phyloP scores from a whole-genome alignment of 2,797 vertebrate genomes.

The Muraenolepis orangiensis region DNA sequence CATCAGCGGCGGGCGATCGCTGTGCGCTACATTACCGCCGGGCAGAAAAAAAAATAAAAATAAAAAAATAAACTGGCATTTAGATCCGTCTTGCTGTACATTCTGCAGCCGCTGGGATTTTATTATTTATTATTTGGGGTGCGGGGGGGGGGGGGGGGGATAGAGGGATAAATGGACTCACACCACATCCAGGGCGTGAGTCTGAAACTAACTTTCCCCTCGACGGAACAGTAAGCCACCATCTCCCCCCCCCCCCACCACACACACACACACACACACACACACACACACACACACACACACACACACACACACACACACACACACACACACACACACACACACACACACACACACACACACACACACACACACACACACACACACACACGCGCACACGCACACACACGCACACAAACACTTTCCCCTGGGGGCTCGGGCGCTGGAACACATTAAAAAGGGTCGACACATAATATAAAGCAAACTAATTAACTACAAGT shows the following conservation, averaged over 20 bases:
- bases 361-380: no score
- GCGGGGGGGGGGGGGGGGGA: no score
- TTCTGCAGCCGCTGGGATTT: constrained; percentile 42
- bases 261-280: no score
- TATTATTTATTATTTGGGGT: background rate
- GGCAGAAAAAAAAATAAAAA: constrained; percentile 70
- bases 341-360: no score
- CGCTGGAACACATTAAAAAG: constrained; percentile 46
- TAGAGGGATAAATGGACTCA: background rate
- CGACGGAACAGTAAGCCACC: constrained; percentile 56
- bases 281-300: no score
- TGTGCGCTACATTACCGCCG: constrained; percentile 60
- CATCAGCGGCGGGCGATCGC: constrained; percentile 54
- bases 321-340: no score
- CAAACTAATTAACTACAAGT: constrained; percentile 50
- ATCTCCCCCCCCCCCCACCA: no score
- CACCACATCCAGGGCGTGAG: constrained; percentile 50
- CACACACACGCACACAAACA: no score
- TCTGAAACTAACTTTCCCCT: constrained; percentile 42
- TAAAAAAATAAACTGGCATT: no score
- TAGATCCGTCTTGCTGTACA: constrained; percentile 53
- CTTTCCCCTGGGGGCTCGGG: no score
- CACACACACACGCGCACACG: no score
- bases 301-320: no score
- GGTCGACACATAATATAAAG: constrained; percentile 47